Conservation (phyloP, 2,797 vertebrate genomes). For the Anguilla marmorata region DNA sequence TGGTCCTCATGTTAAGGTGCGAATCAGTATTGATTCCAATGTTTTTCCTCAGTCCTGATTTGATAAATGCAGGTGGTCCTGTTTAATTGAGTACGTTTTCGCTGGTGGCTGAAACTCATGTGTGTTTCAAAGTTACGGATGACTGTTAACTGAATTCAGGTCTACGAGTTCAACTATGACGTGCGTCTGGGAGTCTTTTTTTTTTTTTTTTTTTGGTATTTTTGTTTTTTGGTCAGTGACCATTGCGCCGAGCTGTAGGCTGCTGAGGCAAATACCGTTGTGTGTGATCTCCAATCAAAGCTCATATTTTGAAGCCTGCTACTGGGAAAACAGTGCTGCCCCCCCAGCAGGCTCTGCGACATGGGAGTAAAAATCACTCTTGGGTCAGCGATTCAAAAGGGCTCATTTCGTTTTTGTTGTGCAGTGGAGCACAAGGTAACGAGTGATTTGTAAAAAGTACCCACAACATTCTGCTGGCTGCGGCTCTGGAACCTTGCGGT, state of each 20-base stretch:
- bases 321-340: slow-evolving; percentile 1
- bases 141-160: not conserved
- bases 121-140: too few species aligned
- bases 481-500: not conserved
- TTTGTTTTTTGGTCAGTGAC: not conserved
- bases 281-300: not conserved
- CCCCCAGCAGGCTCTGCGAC: slow-evolving; percentile 6
- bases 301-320: not conserved
- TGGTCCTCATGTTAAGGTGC: not conserved
- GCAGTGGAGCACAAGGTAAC: slow-evolving; percentile 2
- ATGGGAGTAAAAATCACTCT: slow-evolving; percentile 27
- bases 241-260: not conserved
- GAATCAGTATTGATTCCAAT: not conserved
- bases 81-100: too few species aligned
- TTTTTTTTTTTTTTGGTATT: not conserved
- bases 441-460: slow-evolving; percentile 19
- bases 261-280: not conserved
- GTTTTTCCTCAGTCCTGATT: not conserved
- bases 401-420: slow-evolving; percentile 24
- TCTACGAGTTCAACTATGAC: not conserved
- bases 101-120: too few species aligned
- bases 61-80: not conserved
- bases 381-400: slow-evolving; percentile 31
- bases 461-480: not conserved
- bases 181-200: not conserved